Percentiles rank a stretch among this genome's conserved stretches.
phyloP scores from a whole-genome alignment of 1,140 invertebrate species.

The Nasonia longicornis region DNA sequence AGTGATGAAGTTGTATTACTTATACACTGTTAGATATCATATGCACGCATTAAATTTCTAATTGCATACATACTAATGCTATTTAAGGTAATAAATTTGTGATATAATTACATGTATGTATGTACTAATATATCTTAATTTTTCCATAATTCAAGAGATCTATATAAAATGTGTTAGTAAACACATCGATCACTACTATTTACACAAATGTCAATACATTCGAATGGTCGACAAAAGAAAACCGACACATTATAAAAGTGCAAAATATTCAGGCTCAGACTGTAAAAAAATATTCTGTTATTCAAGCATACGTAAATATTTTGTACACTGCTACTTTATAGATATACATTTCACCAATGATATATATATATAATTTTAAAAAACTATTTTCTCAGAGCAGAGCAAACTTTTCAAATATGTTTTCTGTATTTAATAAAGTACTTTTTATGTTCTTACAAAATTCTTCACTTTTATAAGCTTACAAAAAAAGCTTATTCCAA shows the following conservation, averaged over 20 bases:
- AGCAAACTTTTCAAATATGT: background rate
- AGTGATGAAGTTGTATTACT: background rate
- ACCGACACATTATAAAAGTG: conserved; percentile 31
- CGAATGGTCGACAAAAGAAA: background rate
- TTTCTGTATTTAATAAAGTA: background rate
- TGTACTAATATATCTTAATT: background rate
- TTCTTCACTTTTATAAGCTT: conserved; percentile 9
- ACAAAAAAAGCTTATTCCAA: background rate
- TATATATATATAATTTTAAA: background rate
- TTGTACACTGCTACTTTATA: background rate
- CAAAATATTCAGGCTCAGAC: background rate
- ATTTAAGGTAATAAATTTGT: background rate
- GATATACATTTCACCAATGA: background rate
- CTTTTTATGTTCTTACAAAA: conserved; percentile 16
- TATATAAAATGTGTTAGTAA: conserved; percentile 4
- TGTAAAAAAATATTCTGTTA: conserved; percentile 10
- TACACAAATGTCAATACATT: conserved; percentile 9
- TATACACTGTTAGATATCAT: too few species aligned
- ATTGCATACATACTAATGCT: background rate
- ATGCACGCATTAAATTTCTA: background rate
- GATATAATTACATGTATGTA: conserved; percentile 20
- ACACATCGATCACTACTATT: conserved; percentile 2
- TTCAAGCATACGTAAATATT: background rate
- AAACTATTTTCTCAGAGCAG: background rate
- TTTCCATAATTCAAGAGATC: background rate